Evolutionary conservation across 1,140 invertebrate genomes (phyloP), one percentile per base, ranked within the genome.

Genomic region (Lithobius niger): DNA sequence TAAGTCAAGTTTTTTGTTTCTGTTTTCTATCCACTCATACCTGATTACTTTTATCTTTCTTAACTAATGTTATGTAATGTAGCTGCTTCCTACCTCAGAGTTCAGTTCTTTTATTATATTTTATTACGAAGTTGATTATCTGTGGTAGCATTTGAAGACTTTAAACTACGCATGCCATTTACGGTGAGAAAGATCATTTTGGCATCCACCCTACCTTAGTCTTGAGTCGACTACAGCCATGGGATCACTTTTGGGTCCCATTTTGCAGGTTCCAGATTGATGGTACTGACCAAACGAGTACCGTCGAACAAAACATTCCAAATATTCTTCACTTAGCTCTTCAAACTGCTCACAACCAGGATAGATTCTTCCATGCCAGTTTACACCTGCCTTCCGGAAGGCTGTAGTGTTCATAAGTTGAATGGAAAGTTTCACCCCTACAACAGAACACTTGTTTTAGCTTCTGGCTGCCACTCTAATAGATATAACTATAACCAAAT

Each of bases 221-320:
- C 86, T 77, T 6, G 84, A 81, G 69, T 94, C 89, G 0, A 95
- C 90, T 0, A 95, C 92, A 0, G 89, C 87, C 2, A 82, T 79
- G 6, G 44, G 13, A 19, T 47, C 44, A 77, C 81, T 83, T 47
- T 81, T 80, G 0, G 84, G 83, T 0, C 90, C 92, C 92, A 97
- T 97, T 67, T 91, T 94, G 51, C 84, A 86, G 0, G 90, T 94
- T 0, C 89, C 88, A 0, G 87, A 81, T 0, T 88, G 86, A 75
- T 94, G 88, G 65, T 91, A 92, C 40, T 83, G 80, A 0, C 88
- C 89, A 0, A 47, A 6, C 10, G 44, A 10, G 6, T 10, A 10
- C 6, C 21, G 44, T 10, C 44, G 13, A 21, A 6, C 6, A 47
- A 10, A 6, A 19, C 44, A 47, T 16, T 13, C 44, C 44, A 6